Evolutionary conservation across 2,888 invertebrate species (phyloP).

Genomic region (Synergus umbraculus): DNA sequence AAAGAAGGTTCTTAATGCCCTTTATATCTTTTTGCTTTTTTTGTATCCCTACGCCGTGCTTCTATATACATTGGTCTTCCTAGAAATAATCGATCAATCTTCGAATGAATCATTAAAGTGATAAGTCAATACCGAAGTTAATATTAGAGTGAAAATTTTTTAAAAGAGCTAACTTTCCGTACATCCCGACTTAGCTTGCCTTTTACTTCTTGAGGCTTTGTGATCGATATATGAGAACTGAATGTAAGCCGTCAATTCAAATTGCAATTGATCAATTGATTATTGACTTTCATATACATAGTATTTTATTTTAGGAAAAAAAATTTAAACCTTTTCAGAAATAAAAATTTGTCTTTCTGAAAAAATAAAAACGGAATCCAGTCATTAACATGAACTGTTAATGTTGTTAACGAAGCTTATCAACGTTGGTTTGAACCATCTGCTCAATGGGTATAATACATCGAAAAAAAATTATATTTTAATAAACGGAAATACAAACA

Average conservation of each 20-base stretch:
- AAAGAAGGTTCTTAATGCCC: not conserved
- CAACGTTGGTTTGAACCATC: too few relatives aligned
- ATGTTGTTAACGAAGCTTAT: too few relatives aligned
- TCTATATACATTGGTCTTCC: constrained; percentile 4
- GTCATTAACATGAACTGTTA: too few relatives aligned
- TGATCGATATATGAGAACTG: constrained; percentile 7
- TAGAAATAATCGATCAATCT: not conserved
- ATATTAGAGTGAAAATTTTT: constrained; percentile 8
- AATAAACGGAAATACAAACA: not conserved
- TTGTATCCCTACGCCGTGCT: constrained; percentile 17
- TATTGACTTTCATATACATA: not conserved
- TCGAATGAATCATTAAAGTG: constrained; percentile 24
- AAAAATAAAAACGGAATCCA: too few relatives aligned
- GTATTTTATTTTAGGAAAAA: too few relatives aligned
- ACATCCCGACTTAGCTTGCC: constrained; percentile 4
- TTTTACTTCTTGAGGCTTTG: not conserved
- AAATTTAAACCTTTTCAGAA: too few relatives aligned
- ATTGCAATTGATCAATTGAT: constrained; percentile 1
- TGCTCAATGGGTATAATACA: too few relatives aligned
- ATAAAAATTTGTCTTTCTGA: too few relatives aligned
- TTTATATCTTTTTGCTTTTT: constrained; percentile 9
- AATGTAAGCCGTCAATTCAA: constrained; percentile 6
- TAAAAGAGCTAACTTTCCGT: not conserved
- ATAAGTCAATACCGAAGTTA: constrained; percentile 31
- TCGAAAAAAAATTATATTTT: not conserved